Conservation (phyloP, 2,797 vertebrate genomes). For the Columba guinea region DNA sequence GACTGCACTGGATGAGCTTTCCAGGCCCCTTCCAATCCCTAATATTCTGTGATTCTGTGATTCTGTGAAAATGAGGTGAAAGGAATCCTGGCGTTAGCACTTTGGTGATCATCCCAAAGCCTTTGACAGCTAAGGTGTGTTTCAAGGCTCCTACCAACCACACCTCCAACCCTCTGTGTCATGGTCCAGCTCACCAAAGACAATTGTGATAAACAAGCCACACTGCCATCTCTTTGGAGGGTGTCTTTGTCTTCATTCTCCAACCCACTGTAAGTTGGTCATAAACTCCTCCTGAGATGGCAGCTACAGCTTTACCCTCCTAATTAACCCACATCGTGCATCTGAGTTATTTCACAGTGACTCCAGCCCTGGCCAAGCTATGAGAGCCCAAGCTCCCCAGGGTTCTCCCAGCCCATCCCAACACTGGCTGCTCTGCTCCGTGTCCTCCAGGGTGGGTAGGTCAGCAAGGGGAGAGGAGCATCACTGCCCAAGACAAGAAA, state of each 20-base stretch:
- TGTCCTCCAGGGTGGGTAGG: background rate
- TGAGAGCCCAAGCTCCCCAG: rapidly evolving
- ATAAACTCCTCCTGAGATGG: background rate
- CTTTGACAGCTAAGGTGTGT: background rate
- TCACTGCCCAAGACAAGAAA: background rate
- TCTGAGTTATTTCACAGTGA: background rate
- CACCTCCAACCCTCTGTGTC: background rate
- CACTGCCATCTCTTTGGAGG: background rate
- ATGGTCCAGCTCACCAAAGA: background rate
- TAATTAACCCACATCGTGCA: rapidly evolving
- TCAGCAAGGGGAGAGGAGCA: background rate
- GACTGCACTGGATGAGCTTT: too few relatives aligned
- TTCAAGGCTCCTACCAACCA: background rate
- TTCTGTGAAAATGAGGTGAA: background rate
- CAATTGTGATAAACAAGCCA: background rate
- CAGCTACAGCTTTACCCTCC: background rate
- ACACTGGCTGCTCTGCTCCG: background rate
- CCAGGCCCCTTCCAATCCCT: too few relatives aligned
- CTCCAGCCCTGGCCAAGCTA: background rate
- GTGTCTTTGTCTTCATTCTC: background rate
- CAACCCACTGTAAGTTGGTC: background rate
- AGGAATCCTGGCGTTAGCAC: background rate
- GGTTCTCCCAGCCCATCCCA: background rate
- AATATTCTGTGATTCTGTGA: too few relatives aligned
- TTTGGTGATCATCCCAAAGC: background rate